Evolutionary conservation across 2,888 invertebrate genomes (phyloP).

Genomic region (Limnephilus marmoratus): DNA sequence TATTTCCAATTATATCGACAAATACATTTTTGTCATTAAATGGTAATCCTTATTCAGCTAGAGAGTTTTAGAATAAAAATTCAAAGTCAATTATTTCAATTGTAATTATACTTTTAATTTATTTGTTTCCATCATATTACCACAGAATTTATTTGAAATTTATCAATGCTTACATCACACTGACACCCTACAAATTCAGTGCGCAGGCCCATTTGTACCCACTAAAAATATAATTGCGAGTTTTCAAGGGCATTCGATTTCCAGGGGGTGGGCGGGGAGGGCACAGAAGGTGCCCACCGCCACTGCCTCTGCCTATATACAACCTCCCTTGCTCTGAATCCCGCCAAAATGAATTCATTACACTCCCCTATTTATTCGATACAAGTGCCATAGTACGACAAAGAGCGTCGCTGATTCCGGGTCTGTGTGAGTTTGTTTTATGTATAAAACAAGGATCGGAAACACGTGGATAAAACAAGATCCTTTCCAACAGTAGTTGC

Average conservation of each 20-base stretch:
- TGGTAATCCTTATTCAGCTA: no score
- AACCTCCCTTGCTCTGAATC: slow-evolving; percentile 39
- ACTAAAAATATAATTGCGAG: slow-evolving; percentile 58
- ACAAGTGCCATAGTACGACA: slow-evolving; percentile 27
- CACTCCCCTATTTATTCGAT: slow-evolving; percentile 39
- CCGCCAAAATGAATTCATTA: slow-evolving; percentile 56
- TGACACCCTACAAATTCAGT: not conserved
- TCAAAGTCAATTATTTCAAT: no score
- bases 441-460: not conserved
- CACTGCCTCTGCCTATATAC: slow-evolving; percentile 2
- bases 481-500: not conserved
- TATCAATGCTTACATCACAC: not conserved
- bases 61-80: no score
- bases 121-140: not conserved
- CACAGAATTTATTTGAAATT: not conserved
- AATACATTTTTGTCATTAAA: no score
- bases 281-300: not conserved
- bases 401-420: slow-evolving; percentile 12
- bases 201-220: slow-evolving; percentile 41
- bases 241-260: slow-evolving; percentile 65
- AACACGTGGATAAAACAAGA: not conserved
- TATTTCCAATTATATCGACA: no score
- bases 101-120: no score
- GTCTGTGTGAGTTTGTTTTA: not conserved
- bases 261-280: slow-evolving; percentile 28